Percentiles rank a stretch among this genome's conserved stretches.
These are phyloP conservation scores for Drosophila neonasuta DNA, from an alignment of 2,888 invertebrate genomes.

Conservation along the genomic window DNA sequence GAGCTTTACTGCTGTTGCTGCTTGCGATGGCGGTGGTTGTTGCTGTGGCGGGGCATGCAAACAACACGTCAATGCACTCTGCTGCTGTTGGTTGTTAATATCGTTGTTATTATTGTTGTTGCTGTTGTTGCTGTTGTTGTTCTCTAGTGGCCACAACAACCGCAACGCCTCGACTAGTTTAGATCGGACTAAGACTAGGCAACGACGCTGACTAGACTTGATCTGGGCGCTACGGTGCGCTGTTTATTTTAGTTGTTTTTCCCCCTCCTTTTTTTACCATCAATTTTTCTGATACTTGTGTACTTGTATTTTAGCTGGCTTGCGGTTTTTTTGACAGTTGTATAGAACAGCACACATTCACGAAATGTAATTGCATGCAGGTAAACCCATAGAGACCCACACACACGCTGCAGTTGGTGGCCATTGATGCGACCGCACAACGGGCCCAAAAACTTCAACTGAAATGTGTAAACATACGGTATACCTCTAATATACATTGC, in stretches of 20 bases:
- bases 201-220: slow-evolving; percentile 67
- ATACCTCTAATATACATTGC: slow-evolving; percentile 7
- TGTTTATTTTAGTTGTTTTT: slow-evolving; percentile 40
- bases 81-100: slow-evolving; percentile 30
- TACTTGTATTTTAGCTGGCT: slow-evolving; percentile 33
- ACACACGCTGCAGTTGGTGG: slow-evolving; percentile 57
- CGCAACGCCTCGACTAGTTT: slow-evolving; percentile 75
- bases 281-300: slow-evolving; percentile 40
- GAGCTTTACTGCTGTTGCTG: slow-evolving; percentile 41
- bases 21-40: slow-evolving; percentile 14
- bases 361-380: slow-evolving; percentile 53
- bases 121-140: slow-evolving; percentile 25
- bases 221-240: slow-evolving; percentile 60
- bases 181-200: slow-evolving; percentile 68
- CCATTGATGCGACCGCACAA: slow-evolving; percentile 70
- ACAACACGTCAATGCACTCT: slow-evolving; percentile 73
- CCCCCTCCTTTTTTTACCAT: slow-evolving; percentile 38
- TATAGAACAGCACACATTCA: slow-evolving; percentile 36
- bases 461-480: slow-evolving; percentile 14
- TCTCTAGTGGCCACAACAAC: slow-evolving; percentile 52
- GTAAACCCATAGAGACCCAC: slow-evolving; percentile 47
- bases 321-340: slow-evolving; percentile 40
- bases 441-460: slow-evolving; percentile 35
- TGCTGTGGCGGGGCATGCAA: slow-evolving; percentile 60
- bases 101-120: slow-evolving; percentile 21